A percentile compares a stretch with the other conserved stretches of the same genome.
Evolutionary conservation across 1,140 invertebrate species (phyloP).

Genomic region (Rhagoletis pomonella): DNA sequence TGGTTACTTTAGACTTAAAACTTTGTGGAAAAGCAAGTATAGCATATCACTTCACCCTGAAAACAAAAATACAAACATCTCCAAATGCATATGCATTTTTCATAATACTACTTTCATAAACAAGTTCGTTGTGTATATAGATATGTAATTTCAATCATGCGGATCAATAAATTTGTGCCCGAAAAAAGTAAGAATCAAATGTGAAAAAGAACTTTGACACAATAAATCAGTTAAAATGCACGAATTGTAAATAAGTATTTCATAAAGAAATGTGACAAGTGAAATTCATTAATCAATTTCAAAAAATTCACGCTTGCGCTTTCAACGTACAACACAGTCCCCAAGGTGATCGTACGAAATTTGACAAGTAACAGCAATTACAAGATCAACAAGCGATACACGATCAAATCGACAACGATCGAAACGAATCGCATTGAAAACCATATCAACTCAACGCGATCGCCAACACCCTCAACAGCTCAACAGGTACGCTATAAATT

Average conservation of each 20-base stretch:
- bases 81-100: no score
- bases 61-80: no score
- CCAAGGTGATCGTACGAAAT: slow-evolving; percentile 4
- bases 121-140: no score
- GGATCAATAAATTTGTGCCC: background rate
- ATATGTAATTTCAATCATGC: no score
- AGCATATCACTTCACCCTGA: no score
- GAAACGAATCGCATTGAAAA: slow-evolving; percentile 6
- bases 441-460: background rate
- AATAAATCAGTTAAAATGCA: background rate
- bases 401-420: slow-evolving; percentile 2
- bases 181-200: background rate
- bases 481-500: no score
- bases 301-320: slow-evolving; percentile 19
- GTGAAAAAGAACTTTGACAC: background rate
- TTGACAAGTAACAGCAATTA: slow-evolving; percentile 51
- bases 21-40: no score
- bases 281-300: slow-evolving; percentile 43
- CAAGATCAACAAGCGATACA: slow-evolving; percentile 17
- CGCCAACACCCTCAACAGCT: slow-evolving; percentile 9
- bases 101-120: no score
- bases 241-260: background rate
- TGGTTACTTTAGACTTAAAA: no score
- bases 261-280: slow-evolving; percentile 10
- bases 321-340: background rate